phyloP scores from a whole-genome alignment of 2,888 invertebrate species.

The Spilosoma lubricipeda region DNA sequence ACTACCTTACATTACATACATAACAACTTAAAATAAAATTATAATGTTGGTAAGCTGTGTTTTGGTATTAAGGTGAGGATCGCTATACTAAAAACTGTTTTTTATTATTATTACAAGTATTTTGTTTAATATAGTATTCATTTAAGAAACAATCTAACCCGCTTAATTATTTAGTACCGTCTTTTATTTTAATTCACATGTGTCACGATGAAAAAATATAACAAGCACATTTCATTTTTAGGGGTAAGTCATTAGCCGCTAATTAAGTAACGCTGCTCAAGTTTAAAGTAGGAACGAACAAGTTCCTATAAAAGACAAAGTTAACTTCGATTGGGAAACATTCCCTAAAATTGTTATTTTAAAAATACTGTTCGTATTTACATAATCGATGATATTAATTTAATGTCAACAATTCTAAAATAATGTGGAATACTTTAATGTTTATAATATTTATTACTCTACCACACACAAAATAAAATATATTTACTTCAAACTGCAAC shows the following conservation, averaged over 20 bases:
- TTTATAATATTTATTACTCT: slow-evolving; percentile 55
- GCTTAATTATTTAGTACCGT: neutral
- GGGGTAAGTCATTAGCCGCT: slow-evolving; percentile 14
- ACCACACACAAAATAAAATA: slow-evolving; percentile 70
- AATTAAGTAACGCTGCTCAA: slow-evolving; percentile 49
- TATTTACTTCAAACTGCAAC: slow-evolving; percentile 69
- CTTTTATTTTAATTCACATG: neutral
- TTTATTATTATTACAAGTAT: slow-evolving; percentile 40
- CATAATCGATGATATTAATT: slow-evolving; percentile 51
- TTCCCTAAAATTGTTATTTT: slow-evolving; percentile 41
- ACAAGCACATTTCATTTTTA: slow-evolving; percentile 4
- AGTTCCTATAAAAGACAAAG: slow-evolving; percentile 32
- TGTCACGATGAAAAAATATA: slow-evolving; percentile 5
- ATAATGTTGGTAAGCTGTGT: slow-evolving; percentile 86
- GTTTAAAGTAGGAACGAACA: slow-evolving; percentile 41
- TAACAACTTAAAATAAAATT: slow-evolving; percentile 82
- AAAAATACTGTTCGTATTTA: slow-evolving; percentile 54
- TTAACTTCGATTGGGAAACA: slow-evolving; percentile 33
- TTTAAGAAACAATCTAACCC: slow-evolving; percentile 33
- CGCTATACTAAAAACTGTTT: slow-evolving; percentile 72
- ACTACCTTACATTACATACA: slow-evolving; percentile 80
- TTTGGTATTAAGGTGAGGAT: slow-evolving; percentile 86
- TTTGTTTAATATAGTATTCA: slow-evolving; percentile 36
- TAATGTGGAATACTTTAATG: slow-evolving; percentile 63
- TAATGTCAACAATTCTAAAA: slow-evolving; percentile 60